phyloP scores from a whole-genome alignment of 2,113 vertebrate species.

The Eublepharis macularius region DNA sequence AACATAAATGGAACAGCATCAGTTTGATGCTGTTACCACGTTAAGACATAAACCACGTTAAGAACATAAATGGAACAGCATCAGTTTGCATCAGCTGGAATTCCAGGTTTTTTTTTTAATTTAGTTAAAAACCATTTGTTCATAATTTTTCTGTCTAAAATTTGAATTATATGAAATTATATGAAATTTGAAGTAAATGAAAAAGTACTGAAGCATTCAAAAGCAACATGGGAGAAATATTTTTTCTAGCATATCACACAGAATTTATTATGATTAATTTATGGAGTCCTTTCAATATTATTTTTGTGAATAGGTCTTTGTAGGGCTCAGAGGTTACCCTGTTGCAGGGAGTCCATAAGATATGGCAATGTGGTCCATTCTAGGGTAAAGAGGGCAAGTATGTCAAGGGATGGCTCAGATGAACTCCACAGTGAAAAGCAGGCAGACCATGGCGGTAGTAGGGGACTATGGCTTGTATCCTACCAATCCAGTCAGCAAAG shows the following conservation, averaged over 20 bases:
- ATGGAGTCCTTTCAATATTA: fast-evolving
- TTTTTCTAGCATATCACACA: not conserved
- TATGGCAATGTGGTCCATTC: no score
- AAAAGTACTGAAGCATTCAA: not conserved
- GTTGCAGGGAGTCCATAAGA: no score
- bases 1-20: not conserved
- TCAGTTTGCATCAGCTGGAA: not conserved
- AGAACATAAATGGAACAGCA: not conserved
- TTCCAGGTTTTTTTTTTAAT: not conserved
- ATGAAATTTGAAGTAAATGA: no score
- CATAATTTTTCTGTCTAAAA: not conserved
- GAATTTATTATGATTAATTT: fast-evolving
- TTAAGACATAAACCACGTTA: no score
- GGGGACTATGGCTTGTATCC: no score
- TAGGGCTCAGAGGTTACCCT: no score
- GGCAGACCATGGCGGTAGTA: no score
- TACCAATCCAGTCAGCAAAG: no score
- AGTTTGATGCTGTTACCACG: no score
- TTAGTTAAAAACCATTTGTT: not conserved
- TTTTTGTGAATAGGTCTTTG: not conserved
- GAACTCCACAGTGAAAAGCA: not conserved
- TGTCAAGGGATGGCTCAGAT: not conserved
- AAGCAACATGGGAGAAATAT: not conserved
- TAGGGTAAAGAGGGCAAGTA: not conserved
- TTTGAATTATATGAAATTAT: no score